Conservation (phyloP, 2,113 vertebrate genomes). For the Erythrocercus mccallii region DNA sequence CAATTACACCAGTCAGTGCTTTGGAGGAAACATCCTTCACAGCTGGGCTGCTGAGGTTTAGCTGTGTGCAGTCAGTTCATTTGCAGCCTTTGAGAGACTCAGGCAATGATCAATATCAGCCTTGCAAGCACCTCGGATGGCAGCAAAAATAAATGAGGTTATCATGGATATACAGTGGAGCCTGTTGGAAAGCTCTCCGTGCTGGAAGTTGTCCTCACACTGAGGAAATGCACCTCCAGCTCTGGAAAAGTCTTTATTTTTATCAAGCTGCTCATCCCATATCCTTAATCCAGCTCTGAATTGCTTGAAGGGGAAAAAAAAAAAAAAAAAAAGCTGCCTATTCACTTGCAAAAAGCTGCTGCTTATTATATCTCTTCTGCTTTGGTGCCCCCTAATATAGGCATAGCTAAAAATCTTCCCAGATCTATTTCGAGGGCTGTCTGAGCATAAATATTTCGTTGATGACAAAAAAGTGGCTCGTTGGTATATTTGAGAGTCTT, state of each 20-base stretch:
- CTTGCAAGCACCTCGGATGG: background rate
- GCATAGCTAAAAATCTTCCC: conserved; percentile 26
- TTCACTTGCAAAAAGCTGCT: background rate
- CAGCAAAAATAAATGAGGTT: background rate
- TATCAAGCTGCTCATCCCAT: background rate
- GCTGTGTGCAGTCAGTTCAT: conserved; percentile 17
- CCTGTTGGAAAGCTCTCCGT: background rate
- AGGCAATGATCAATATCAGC: background rate
- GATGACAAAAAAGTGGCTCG: conserved; percentile 31
- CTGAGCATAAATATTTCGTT: conserved; percentile 11
- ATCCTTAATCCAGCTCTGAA: background rate
- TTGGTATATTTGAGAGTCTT: conserved; percentile 9
- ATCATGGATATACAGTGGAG: background rate
- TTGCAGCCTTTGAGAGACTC: background rate
- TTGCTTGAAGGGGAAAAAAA: background rate
- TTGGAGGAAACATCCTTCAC: conserved; percentile 16
- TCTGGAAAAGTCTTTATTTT: background rate
- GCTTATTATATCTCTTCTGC: conserved; percentile 29
- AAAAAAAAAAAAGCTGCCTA: background rate
- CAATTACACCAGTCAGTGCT: background rate
- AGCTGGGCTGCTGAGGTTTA: background rate
- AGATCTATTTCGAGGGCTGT: conserved; percentile 56
- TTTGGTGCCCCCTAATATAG: background rate
- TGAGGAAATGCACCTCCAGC: background rate
- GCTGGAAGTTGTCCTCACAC: fast-evolving